Evolutionary conservation across 2,888 invertebrate genomes (phyloP).

Genomic region (Mesochorus sp.): DNA sequence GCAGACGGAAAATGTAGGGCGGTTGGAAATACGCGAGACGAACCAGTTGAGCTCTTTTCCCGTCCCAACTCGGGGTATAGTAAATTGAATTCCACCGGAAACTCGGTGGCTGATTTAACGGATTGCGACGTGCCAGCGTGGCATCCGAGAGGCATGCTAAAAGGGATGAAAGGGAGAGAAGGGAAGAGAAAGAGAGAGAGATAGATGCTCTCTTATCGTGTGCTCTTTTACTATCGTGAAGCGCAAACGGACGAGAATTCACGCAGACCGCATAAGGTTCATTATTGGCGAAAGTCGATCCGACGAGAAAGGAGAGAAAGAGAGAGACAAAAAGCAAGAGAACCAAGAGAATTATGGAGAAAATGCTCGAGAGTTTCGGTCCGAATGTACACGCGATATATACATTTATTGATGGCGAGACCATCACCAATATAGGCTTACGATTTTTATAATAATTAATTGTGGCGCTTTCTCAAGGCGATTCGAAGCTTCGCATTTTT

Average conservation of each 20-base stretch:
- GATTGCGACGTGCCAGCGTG: conserved; percentile 64
- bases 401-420: background rate
- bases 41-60: conserved; percentile 34
- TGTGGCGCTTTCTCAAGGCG: no score
- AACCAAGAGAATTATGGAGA: background rate
- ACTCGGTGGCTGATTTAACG: conserved; percentile 71
- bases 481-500: no score
- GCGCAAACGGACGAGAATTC: conserved; percentile 27
- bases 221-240: conserved; percentile 15
- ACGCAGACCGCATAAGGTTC: conserved; percentile 32
- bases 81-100: conserved; percentile 74
- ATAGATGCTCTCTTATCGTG: conserved; percentile 17
- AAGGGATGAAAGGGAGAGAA: conserved; percentile 13
- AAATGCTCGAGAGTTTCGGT: conserved; percentile 34
- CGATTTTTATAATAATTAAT: no score
- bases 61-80: conserved; percentile 61
- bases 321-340: conserved; percentile 17
- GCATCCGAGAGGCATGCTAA: conserved; percentile 43
- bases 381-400: conserved; percentile 32
- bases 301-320: background rate
- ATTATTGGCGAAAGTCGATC: conserved; percentile 48
- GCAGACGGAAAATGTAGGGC: conserved; percentile 9
- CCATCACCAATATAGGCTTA: no score
- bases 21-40: conserved; percentile 38
- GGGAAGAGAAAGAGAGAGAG: conserved; percentile 12